Evolutionary conservation across 2,113 vertebrate species (phyloP).

Genomic region (human): GRCh38 chrX:12145001-12145500

Average conservation of each 20-base stretch:
- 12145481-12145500: not conserved
- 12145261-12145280: not conserved
- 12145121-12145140: conserved; percentile 13
- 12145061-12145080: conserved; percentile 20
- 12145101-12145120: conserved; percentile 30
- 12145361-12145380: not conserved
- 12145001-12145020: not conserved
- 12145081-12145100: conserved; percentile 31
- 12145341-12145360: not conserved
- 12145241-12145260: not conserved
- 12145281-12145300: not conserved
- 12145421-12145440: not conserved
- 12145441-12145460: not conserved
- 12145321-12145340: not conserved
- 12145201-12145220: not conserved
- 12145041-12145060: conserved; percentile 38
- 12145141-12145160: not conserved
- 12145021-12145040: not conserved
- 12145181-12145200: not conserved
- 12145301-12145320: not conserved
- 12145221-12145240: not conserved
- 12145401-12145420: not conserved
- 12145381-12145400: not conserved
- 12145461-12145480: not conserved
- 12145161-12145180: not conserved